These are phyloP conservation scores for Poeciliopsis presidionis DNA, from an alignment of 2,797 vertebrate genomes.

Conservation along the genomic window DNA sequence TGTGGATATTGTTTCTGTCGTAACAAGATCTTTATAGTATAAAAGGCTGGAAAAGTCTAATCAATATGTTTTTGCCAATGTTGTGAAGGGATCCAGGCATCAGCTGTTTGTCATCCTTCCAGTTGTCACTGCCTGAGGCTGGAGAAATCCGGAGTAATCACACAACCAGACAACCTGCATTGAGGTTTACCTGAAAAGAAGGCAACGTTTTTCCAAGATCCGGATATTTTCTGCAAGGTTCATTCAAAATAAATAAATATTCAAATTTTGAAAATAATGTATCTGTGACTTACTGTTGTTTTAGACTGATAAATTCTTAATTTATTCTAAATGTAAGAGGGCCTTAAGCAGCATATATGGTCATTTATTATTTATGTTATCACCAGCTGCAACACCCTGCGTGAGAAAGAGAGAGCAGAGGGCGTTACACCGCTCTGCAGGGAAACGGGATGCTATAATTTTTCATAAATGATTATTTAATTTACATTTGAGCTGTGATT, in stretches of 20 bases:
- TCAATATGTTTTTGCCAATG: constrained; percentile 8
- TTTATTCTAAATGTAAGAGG: neutral
- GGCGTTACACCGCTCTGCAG: neutral
- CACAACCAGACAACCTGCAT: constrained; percentile 16
- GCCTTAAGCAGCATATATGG: neutral
- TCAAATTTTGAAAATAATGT: neutral
- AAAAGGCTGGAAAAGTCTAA: neutral
- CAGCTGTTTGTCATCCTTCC: constrained; percentile 1
- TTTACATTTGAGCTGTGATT: neutral
- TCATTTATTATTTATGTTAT: constrained; percentile 1
- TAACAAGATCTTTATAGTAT: neutral
- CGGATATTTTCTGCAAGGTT: neutral
- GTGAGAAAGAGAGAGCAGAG: neutral
- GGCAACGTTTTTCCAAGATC: neutral
- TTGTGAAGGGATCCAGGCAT: constrained; percentile 9
- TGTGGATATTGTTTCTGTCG: neutral
- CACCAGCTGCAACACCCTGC: neutral
- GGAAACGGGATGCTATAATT: neutral
- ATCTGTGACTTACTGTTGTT: neutral
- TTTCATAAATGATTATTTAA: neutral
- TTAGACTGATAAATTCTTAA: neutral
- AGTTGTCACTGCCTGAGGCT: constrained; percentile 33
- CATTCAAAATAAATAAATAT: neutral
- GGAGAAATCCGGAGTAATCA: constrained; percentile 23
- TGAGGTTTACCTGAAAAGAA: neutral